Percentiles rank a stretch among this genome's conserved stretches.
phyloP scores from a whole-genome alignment of 1,140 invertebrate genomes.

The Oryctes rhinoceros region DNA sequence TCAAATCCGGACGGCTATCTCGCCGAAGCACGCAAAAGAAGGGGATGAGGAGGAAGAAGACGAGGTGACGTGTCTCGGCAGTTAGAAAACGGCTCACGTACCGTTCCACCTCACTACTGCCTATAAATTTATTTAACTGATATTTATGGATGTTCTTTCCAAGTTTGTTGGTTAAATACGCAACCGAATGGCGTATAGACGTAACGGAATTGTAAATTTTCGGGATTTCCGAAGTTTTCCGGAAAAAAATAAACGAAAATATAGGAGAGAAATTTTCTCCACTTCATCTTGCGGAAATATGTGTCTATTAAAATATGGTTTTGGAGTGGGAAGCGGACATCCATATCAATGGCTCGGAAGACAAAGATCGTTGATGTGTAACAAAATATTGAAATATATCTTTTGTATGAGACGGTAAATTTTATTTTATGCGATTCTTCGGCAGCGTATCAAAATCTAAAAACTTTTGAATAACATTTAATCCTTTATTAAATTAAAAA shows the following conservation, averaged over 20 bases:
- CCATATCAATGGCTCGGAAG: too few species aligned
- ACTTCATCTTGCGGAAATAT: background rate
- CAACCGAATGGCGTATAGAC: background rate
- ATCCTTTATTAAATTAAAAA: too few species aligned
- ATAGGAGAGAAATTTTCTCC: background rate
- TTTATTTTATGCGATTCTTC: too few species aligned
- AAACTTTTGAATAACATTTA: too few species aligned
- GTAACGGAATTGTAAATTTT: slow-evolving; percentile 5
- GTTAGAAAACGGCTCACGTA: slow-evolving; percentile 9
- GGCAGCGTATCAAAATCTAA: too few species aligned
- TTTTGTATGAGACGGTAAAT: too few species aligned
- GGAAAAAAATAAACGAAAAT: background rate
- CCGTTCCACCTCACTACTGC: slow-evolving; percentile 8
- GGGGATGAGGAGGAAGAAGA: background rate
- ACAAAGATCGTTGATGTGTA: too few species aligned
- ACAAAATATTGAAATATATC: too few species aligned
- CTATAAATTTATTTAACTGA: slow-evolving; percentile 16
- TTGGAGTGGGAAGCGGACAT: background rate
- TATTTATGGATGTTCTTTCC: slow-evolving; percentile 15
- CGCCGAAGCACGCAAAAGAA: too few species aligned
- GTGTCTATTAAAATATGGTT: background rate
- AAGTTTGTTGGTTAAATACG: slow-evolving; percentile 11
- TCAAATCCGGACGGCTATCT: too few species aligned
- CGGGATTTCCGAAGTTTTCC: background rate
- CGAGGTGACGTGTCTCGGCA: background rate